These are phyloP conservation scores for Drosophila sproati DNA, from an alignment of 1,140 invertebrate species.

Conservation along the genomic window DNA sequence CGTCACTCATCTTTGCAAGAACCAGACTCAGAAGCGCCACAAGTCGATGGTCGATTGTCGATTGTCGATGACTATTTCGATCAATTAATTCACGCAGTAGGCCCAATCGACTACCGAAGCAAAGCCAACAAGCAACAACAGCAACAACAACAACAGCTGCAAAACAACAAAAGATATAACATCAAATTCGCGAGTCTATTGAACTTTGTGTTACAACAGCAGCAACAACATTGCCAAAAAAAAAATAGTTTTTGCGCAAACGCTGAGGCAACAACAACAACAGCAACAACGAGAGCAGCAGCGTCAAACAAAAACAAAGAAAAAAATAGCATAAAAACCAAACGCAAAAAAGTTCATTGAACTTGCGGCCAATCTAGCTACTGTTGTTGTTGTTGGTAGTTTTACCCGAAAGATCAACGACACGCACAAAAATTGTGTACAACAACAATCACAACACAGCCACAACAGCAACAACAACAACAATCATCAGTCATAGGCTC, in stretches of 20 bases:
- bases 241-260: slow-evolving; percentile 12
- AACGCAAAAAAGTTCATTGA: slow-evolving; percentile 69
- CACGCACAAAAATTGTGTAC: slow-evolving; percentile 66
- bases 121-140: slow-evolving; percentile 13
- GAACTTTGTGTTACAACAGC: slow-evolving; percentile 64
- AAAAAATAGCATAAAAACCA: slow-evolving; percentile 33
- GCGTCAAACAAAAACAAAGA: no score
- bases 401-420: slow-evolving; percentile 70
- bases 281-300: slow-evolving; percentile 30
- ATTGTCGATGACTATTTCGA: no score
- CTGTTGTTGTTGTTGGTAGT: slow-evolving; percentile 35
- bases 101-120: slow-evolving; percentile 20
- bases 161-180: slow-evolving; percentile 3
- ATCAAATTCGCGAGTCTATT: slow-evolving; percentile 73
- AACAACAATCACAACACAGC: slow-evolving; percentile 44
- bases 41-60: no score
- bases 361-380: slow-evolving; percentile 38
- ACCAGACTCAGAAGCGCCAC: no score
- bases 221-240: slow-evolving; percentile 18
- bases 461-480: slow-evolving; percentile 37
- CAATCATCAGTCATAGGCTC: slow-evolving; percentile 55
- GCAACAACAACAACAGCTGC: no score
- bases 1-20: no score
- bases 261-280: slow-evolving; percentile 22
- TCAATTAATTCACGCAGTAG: slow-evolving; percentile 1